A percentile compares a stretch with the other conserved stretches of the same genome.
Conservation (phyloP, 64 coral and sea anemone species). For the Pocillopora damicornis region DNA sequence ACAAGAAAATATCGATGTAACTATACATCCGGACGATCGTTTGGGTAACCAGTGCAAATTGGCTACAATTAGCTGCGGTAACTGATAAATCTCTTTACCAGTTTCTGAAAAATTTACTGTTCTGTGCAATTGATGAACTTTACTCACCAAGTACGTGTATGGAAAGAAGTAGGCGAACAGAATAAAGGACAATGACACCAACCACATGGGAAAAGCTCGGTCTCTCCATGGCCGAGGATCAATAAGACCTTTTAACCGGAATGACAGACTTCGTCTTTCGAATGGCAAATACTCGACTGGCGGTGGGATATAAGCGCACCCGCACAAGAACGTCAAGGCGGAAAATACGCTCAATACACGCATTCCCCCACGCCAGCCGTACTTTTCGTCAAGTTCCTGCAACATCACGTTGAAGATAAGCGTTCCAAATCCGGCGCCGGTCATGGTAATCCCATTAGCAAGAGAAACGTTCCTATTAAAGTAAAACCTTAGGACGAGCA, state of each 20-base stretch:
- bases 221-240: conserved; percentile 64
- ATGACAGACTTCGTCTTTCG: conserved; percentile 9
- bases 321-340: conserved; percentile 43
- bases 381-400: conserved; percentile 18
- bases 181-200: conserved; percentile 30
- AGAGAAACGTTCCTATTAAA: conserved; percentile 47
- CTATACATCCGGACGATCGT: background rate
- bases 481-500: conserved; percentile 46
- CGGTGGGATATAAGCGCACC: conserved; percentile 41
- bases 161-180: conserved; percentile 63
- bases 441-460: conserved; percentile 64
- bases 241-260: conserved; percentile 17
- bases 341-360: conserved; percentile 49
- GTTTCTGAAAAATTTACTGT: no score
- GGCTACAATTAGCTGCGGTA: no score
- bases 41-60: no score
- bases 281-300: conserved; percentile 5
- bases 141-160: conserved; percentile 63
- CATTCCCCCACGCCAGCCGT: conserved; percentile 60
- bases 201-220: conserved; percentile 43
- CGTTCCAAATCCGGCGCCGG: conserved; percentile 55
- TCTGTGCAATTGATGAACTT: no score
- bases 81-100: no score
- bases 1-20: background rate
- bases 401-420: conserved; percentile 46